phyloP scores from a whole-genome alignment of 2,888 invertebrate genomes.

The Holacanthella duospinosa region DNA sequence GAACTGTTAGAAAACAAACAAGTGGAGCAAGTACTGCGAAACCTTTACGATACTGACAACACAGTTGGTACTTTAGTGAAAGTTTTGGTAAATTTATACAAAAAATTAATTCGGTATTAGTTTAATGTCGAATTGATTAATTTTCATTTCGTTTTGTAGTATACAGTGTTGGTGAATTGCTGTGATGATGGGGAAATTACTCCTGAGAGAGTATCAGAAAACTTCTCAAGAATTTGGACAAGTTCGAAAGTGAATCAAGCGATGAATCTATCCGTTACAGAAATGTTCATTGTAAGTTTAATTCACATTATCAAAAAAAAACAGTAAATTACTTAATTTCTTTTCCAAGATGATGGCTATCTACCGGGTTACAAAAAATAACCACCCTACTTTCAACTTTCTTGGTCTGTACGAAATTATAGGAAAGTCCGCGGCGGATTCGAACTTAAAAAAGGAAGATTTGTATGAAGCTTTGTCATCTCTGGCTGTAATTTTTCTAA shows the following conservation, averaged over 20 bases:
- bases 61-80: not conserved
- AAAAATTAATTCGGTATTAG: not conserved
- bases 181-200: not conserved
- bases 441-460: not conserved
- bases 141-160: not conserved
- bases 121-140: not conserved
- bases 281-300: not conserved
- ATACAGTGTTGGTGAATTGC: not conserved
- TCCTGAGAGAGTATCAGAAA: not conserved
- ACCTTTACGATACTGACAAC: not conserved
- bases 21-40: not conserved
- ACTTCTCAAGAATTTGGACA: not conserved
- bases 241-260: not conserved
- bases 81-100: not conserved
- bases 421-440: not conserved
- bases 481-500: not conserved
- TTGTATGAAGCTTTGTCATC: not conserved
- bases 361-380: not conserved
- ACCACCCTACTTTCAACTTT: not conserved
- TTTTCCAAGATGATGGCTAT: not conserved
- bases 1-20: not conserved
- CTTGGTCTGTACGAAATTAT: not conserved
- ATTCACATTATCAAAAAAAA: not conserved
- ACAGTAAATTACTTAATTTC: not conserved
- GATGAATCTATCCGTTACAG: not conserved